A percentile compares a stretch with the other conserved stretches of the same genome.
Conservation (phyloP, 2,113 vertebrate species). For the Rhizomys pruinosus region DNA sequence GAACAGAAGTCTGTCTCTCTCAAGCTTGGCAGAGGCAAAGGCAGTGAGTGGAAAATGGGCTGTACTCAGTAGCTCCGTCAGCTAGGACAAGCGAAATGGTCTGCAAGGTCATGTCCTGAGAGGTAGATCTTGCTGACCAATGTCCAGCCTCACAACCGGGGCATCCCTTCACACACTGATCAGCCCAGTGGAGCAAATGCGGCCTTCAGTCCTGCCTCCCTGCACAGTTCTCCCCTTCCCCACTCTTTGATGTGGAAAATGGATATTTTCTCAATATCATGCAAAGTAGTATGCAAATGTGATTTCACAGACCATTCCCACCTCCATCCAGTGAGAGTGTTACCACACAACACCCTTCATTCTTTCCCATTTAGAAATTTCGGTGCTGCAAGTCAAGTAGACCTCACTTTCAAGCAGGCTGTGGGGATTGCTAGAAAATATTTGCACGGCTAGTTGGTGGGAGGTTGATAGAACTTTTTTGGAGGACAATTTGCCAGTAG, state of each 20-base stretch:
- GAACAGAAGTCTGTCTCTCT: not conserved
- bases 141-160: not conserved
- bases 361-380: not conserved
- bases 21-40: not conserved
- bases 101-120: not conserved
- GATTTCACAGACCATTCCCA: not conserved
- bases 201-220: not conserved
- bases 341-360: not conserved
- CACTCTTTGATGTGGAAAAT: conserved; percentile 17
- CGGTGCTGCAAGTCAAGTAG: not conserved
- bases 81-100: not conserved
- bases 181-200: not conserved
- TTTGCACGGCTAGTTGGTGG: not conserved
- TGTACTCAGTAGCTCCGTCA: not conserved
- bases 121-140: not conserved
- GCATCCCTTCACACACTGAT: not conserved
- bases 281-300: conserved; percentile 15
- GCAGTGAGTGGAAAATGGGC: not conserved
- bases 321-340: not conserved
- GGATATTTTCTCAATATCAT: not conserved
- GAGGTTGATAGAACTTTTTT: not conserved
- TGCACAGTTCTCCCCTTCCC: too few species aligned
- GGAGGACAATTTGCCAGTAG: not conserved
- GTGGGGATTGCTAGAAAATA: not conserved
- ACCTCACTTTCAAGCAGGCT: not conserved